These are phyloP conservation scores for Entomobrya proxima DNA, from an alignment of 2,888 invertebrate species.

Conservation along the genomic window DNA sequence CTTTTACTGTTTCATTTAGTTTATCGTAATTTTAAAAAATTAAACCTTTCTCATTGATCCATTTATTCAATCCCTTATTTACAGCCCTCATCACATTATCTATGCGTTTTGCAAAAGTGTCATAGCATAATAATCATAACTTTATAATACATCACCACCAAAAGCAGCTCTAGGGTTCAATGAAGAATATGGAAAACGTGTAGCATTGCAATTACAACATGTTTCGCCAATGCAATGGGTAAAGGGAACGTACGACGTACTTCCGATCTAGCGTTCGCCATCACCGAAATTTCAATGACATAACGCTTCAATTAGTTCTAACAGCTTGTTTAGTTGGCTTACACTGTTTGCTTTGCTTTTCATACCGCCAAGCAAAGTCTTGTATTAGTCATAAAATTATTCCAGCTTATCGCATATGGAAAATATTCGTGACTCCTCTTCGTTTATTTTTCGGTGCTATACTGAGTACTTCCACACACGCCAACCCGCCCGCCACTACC, in stretches of 20 bases:
- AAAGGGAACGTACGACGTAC: too few relatives aligned
- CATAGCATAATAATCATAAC: neutral
- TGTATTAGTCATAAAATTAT: constrained; percentile 43
- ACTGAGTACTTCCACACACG: neutral
- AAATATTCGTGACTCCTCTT: neutral
- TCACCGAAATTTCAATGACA: constrained; percentile 29
- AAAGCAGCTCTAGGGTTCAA: too few relatives aligned
- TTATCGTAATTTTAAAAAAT: neutral
- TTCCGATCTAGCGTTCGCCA: too few relatives aligned
- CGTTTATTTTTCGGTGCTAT: neutral
- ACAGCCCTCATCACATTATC: neutral
- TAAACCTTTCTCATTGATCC: neutral
- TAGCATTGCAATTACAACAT: too few relatives aligned
- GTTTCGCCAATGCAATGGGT: too few relatives aligned
- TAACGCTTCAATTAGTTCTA: neutral
- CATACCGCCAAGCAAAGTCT: neutral
- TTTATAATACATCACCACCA: too few relatives aligned
- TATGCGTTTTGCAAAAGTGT: neutral
- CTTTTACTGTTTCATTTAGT: neutral
- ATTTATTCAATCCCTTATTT: constrained; percentile 9
- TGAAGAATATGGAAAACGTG: too few relatives aligned
- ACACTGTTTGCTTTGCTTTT: neutral
- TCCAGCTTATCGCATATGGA: constrained; percentile 26
- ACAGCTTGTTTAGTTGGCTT: too few relatives aligned
- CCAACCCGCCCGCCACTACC: constrained; percentile 12